Evolutionary conservation across 92 coral and sea anemone genomes (phyloP).

Genomic region (Meandrina meandrites): DNA sequence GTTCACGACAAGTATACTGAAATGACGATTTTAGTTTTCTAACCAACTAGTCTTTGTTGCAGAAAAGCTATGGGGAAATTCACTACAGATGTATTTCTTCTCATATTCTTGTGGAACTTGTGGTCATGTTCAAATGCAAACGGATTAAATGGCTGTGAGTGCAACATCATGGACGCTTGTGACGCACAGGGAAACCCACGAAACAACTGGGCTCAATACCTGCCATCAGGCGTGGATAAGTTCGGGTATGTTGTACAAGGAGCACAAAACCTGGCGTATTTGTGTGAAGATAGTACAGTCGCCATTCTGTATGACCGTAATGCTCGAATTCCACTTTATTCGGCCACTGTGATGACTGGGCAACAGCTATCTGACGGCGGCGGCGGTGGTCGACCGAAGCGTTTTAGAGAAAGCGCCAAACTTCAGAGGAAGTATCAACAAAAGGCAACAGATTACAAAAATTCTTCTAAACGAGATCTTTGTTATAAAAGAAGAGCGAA

Average conservation of each 20-base stretch:
- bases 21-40: too few relatives aligned
- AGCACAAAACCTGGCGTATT: neutral
- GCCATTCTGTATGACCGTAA: neutral
- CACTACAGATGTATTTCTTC: too few relatives aligned
- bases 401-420: neutral
- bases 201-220: too few relatives aligned
- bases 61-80: too few relatives aligned
- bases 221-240: too few relatives aligned
- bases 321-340: neutral
- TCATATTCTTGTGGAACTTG: too few relatives aligned
- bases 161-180: too few relatives aligned
- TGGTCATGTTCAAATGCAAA: too few relatives aligned
- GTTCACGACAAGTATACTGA: too few relatives aligned
- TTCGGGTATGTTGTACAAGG: neutral
- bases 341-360: neutral
- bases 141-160: too few relatives aligned
- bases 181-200: too few relatives aligned
- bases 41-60: too few relatives aligned
- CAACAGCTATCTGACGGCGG: neutral
- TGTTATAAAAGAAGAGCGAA: neutral
- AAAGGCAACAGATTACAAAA: neutral
- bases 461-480: neutral
- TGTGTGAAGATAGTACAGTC: neutral
- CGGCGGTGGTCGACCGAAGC: neutral
- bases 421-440: neutral